Percentiles rank a stretch among this genome's conserved stretches.
phyloP scores from a whole-genome alignment of 1,140 invertebrate genomes.

The Uloborus diversus region DNA sequence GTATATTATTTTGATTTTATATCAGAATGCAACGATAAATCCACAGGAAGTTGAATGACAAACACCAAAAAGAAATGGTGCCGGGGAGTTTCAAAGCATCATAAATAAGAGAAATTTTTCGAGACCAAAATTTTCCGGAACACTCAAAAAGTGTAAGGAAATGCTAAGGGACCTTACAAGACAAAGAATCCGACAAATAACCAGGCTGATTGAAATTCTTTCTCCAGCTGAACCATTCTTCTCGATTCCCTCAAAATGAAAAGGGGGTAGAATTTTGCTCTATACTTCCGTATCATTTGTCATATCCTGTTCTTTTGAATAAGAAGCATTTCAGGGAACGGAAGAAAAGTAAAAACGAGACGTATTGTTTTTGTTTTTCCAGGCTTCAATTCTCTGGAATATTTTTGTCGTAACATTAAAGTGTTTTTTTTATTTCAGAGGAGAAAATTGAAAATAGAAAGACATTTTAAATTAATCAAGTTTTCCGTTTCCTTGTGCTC shows the following conservation, averaged over 20 bases:
- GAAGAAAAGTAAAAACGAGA: neutral
- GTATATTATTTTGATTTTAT: constrained; percentile 31
- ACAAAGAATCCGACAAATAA: constrained; percentile 42
- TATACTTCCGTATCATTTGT: constrained; percentile 48
- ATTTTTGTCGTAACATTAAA: no score
- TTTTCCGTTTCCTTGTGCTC: no score
- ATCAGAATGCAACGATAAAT: constrained; percentile 31
- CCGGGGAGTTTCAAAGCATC: no score
- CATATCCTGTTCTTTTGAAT: constrained; percentile 44
- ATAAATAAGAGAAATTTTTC: constrained; percentile 37
- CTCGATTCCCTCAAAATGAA: neutral
- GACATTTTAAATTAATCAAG: neutral
- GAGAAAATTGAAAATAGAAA: neutral
- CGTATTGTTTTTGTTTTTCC: constrained; percentile 10
- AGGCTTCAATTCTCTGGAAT: constrained; percentile 4
- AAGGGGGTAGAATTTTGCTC: constrained; percentile 6
- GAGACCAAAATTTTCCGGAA: constrained; percentile 27
- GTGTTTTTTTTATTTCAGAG: neutral
- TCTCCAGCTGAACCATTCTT: constrained; percentile 20
- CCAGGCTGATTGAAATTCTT: constrained; percentile 47
- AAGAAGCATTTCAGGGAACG: neutral
- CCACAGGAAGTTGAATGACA: no score
- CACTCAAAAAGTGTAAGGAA: constrained; percentile 19
- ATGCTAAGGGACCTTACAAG: constrained; percentile 25
- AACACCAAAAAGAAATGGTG: no score